phyloP scores from a whole-genome alignment of 2,797 vertebrate species.

The Esox masquinongy region DNA sequence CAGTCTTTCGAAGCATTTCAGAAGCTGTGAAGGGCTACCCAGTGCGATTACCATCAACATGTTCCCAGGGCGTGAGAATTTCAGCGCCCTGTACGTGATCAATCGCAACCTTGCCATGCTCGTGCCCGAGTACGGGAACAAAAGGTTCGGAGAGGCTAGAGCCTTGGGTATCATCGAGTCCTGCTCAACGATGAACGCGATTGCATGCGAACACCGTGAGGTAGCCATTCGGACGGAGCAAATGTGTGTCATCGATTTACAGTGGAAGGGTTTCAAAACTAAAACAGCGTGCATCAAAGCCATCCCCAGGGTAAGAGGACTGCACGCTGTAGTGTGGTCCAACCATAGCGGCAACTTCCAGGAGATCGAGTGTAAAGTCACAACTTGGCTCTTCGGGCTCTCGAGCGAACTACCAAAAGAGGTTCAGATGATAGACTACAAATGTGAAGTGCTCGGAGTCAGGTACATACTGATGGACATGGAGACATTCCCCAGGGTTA shows the following conservation, averaged over 20 bases:
- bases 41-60: background rate
- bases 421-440: slow-evolving; percentile 21
- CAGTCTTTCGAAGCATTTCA: background rate
- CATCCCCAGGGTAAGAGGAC: slow-evolving; percentile 4
- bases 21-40: background rate
- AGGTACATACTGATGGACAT: slow-evolving; percentile 23
- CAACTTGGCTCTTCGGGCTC: background rate
- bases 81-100: background rate
- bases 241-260: background rate
- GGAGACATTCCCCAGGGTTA: background rate
- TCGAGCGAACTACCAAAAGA: slow-evolving; percentile 2
- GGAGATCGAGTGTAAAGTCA: background rate
- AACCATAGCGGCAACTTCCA: background rate
- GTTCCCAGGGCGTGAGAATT: background rate
- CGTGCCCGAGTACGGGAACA: background rate
- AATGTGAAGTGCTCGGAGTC: background rate
- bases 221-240: slow-evolving; percentile 10
- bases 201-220: background rate
- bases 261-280: background rate
- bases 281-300: background rate
- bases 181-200: background rate
- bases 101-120: background rate
- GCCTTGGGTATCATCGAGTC: background rate
- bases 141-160: background rate
- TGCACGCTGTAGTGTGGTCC: background rate